A percentile compares a stretch with the other conserved stretches of the same genome.
Conservation (phyloP, 1,140 invertebrate genomes). For the Mya arenaria region DNA sequence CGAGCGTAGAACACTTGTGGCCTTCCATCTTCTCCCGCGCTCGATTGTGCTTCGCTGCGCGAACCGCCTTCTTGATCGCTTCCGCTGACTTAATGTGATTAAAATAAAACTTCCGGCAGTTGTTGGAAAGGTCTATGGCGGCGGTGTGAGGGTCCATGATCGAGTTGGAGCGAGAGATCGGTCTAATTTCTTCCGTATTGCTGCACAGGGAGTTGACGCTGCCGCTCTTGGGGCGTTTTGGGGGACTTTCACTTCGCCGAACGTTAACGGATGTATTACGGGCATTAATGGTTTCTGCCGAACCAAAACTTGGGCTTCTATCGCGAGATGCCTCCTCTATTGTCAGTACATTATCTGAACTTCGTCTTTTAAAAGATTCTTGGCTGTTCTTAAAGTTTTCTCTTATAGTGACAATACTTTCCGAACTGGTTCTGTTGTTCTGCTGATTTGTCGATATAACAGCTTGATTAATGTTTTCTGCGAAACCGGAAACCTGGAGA, state of each 20-base stretch:
- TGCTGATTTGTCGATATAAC: not conserved
- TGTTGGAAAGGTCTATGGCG: constrained; percentile 61
- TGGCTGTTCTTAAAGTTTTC: constrained; percentile 50
- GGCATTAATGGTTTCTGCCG: not conserved
- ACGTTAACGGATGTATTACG: not conserved
- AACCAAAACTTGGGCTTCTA: constrained; percentile 12
- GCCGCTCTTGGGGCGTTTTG: not conserved
- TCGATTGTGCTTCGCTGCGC: constrained; percentile 34
- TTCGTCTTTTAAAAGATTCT: constrained; percentile 22
- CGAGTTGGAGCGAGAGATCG: not conserved
- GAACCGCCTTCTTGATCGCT: constrained; percentile 44
- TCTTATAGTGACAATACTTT: constrained; percentile 22
- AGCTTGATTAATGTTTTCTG: constrained; percentile 6
- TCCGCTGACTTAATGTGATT: constrained; percentile 54
- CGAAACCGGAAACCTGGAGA: not conserved
- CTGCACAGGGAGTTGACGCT: constrained; percentile 22
- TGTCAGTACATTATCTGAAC: constrained; percentile 28
- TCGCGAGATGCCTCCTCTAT: not conserved
- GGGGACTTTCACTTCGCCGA: not conserved
- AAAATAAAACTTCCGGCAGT: constrained; percentile 59
- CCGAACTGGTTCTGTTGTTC: constrained; percentile 37
- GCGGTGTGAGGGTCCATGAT: constrained; percentile 56
- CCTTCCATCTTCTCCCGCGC: constrained; percentile 47
- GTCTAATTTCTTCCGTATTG: constrained; percentile 2
- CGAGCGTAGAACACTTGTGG: constrained; percentile 43